These are phyloP conservation scores for Hemiscyllium ocellatum DNA, from an alignment of 2,113 vertebrate species.

Conservation along the genomic window DNA sequence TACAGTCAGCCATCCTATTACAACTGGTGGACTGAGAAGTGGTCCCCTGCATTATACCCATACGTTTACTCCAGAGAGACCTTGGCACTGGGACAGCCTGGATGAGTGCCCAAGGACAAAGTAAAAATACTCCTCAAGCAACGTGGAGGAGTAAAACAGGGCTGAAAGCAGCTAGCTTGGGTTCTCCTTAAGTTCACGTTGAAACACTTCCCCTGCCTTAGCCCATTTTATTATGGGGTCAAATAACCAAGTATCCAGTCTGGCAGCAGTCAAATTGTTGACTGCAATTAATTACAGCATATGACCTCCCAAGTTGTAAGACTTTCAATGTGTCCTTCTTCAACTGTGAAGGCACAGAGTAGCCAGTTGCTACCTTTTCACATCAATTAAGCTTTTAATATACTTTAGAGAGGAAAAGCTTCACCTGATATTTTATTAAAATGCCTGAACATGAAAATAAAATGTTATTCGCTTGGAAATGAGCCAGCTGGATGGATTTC, in stretches of 20 bases:
- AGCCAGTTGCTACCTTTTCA: neutral
- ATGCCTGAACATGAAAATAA: neutral
- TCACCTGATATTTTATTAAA: neutral
- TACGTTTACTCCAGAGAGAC: neutral
- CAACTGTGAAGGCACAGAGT: neutral
- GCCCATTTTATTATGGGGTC: conserved; percentile 13
- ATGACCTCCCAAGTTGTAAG: neutral
- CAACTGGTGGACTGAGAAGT: neutral
- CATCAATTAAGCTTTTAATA: neutral
- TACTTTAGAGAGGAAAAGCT: neutral
- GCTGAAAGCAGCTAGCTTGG: neutral
- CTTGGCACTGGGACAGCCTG: conserved; percentile 3
- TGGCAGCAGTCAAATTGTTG: neutral
- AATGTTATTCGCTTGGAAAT: neutral
- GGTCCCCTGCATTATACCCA: neutral
- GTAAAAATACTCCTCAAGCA: neutral
- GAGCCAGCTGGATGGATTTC: neutral
- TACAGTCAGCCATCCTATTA: neutral
- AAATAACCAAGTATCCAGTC: conserved; percentile 1
- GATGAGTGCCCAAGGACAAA: neutral
- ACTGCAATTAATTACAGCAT: neutral
- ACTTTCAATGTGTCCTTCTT: neutral
- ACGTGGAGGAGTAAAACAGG: neutral
- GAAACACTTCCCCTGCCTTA: conserved; percentile 6
- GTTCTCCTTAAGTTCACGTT: conserved; percentile 2